Evolutionary conservation across 1,140 invertebrate species (phyloP).

Genomic region (Mactra quadrangularis): DNA sequence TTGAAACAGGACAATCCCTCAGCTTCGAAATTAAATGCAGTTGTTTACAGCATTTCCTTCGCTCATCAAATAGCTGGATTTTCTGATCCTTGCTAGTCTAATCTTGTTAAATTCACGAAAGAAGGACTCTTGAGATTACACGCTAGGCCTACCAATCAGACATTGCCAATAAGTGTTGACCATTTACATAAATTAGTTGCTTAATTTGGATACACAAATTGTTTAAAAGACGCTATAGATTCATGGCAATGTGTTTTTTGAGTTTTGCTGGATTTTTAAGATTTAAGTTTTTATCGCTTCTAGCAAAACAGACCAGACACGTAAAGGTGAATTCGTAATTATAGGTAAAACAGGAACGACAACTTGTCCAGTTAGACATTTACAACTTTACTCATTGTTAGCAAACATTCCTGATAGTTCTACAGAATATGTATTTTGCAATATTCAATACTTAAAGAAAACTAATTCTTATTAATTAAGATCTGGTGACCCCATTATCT

Average conservation of each 20-base stretch:
- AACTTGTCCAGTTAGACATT: constrained; percentile 8
- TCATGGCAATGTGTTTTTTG: constrained; percentile 1
- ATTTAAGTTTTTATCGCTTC: background rate
- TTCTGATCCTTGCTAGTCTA: background rate
- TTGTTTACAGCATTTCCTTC: background rate
- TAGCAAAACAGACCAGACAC: constrained; percentile 1
- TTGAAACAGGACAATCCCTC: constrained; percentile 3
- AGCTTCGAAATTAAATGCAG: constrained; percentile 9
- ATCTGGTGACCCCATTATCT: background rate
- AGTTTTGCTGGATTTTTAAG: constrained; percentile 33
- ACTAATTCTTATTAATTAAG: background rate
- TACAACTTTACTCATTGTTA: background rate
- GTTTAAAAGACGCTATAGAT: background rate
- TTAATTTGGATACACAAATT: background rate
- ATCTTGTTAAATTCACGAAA: background rate
- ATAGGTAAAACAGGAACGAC: background rate
- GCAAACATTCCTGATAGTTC: background rate
- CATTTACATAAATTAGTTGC: background rate
- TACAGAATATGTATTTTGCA: constrained; percentile 1
- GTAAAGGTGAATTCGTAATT: background rate
- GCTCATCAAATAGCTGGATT: constrained; percentile 3
- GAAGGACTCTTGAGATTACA: background rate
- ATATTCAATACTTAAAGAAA: background rate
- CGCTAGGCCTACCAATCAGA: background rate
- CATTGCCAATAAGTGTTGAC: background rate